Conservation (phyloP, 2,113 vertebrate genomes). For the Eptatretus burgeri region DNA sequence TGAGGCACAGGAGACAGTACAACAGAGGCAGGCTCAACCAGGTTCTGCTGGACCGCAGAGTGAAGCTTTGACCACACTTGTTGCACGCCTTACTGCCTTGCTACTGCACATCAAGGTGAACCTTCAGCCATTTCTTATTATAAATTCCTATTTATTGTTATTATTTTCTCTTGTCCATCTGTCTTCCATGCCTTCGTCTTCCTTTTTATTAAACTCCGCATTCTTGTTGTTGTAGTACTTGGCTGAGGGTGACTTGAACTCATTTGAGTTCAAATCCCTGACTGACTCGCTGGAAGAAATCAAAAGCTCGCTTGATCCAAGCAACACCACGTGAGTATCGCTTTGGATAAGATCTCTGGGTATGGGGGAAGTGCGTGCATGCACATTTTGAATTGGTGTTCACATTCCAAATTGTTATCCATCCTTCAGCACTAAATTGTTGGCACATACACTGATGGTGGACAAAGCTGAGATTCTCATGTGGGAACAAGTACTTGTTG, state of each 20-base stretch:
- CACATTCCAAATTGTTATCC: no score
- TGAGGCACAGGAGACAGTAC: slow-evolving; percentile 59
- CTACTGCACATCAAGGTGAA: slow-evolving; percentile 78
- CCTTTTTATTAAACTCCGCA: no score
- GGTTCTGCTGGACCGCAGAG: slow-evolving; percentile 25
- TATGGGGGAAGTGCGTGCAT: not conserved
- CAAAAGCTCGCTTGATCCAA: slow-evolving; percentile 66
- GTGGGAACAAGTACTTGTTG: no score
- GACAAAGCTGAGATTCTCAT: no score
- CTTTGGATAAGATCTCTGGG: not conserved
- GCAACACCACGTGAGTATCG: slow-evolving; percentile 57
- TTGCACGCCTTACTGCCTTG: slow-evolving; percentile 55
- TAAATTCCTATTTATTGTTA: not conserved
- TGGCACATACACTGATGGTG: no score
- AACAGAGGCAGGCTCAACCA: slow-evolving; percentile 28
- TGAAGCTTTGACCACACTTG: no score
- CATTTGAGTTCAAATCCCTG: slow-evolving; percentile 94
- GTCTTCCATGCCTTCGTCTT: not conserved
- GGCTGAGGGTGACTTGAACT: slow-evolving; percentile 84
- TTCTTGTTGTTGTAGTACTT: slow-evolving; percentile 32
- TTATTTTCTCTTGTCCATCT: not conserved
- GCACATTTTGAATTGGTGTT: not conserved
- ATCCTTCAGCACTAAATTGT: no score
- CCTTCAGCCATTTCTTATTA: slow-evolving; percentile 4
- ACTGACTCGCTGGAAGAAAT: slow-evolving; percentile 93